phyloP scores from a whole-genome alignment of 2,797 vertebrate species.

The Arrhamphus sclerolepis region DNA sequence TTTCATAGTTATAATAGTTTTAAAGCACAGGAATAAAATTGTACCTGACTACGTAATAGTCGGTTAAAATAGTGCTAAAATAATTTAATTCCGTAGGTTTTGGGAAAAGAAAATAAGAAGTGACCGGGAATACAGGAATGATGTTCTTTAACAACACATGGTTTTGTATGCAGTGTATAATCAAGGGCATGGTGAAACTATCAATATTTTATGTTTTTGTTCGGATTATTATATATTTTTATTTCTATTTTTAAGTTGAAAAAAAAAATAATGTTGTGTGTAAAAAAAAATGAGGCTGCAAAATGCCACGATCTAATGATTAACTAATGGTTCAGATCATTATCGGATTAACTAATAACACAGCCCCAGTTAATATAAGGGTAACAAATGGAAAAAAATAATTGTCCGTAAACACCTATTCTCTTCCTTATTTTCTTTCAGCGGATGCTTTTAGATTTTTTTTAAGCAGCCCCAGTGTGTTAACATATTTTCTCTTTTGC shows the following conservation, averaged over 20 bases:
- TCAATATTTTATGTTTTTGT: too few species aligned
- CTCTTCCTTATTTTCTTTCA: conserved; percentile 55
- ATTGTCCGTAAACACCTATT: conserved; percentile 72
- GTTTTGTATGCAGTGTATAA: background rate
- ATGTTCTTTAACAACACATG: conserved; percentile 3
- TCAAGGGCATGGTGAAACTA: background rate
- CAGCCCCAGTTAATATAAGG: conserved; percentile 41
- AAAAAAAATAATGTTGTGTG: conserved; percentile 27
- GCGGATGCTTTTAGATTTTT: conserved; percentile 24
- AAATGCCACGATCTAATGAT: conserved; percentile 49
- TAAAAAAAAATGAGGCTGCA: conserved; percentile 54
- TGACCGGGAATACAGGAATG: background rate
- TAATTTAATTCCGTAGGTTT: too few species aligned
- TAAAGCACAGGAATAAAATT: too few species aligned
- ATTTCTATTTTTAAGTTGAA: too few species aligned
- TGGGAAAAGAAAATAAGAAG: conserved; percentile 17
- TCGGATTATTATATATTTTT: background rate
- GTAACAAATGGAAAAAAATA: conserved; percentile 63
- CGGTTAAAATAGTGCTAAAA: too few species aligned
- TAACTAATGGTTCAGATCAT: conserved; percentile 69
- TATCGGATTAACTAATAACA: conserved; percentile 71
- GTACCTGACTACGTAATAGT: too few species aligned
- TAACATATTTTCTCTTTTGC: conserved; percentile 82
- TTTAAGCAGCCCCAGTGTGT: conserved; percentile 47
- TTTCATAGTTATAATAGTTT: too few species aligned